A percentile compares a stretch with the other conserved stretches of the same genome.
These are phyloP conservation scores for Arrhamphus sclerolepis DNA, from an alignment of 2,797 vertebrate genomes.

Conservation along the genomic window DNA sequence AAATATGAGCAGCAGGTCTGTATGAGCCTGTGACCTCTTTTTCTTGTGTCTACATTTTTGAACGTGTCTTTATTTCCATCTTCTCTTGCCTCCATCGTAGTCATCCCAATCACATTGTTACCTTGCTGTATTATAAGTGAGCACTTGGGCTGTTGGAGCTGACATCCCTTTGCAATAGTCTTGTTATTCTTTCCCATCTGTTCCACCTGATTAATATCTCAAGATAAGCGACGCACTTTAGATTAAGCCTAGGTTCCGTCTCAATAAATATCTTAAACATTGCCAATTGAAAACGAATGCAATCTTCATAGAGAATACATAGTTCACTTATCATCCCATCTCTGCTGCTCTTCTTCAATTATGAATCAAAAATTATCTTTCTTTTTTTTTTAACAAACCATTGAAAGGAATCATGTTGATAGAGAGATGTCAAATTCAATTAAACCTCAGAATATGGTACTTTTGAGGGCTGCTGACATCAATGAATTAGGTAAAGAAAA, in stretches of 20 bases:
- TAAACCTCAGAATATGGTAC: slow-evolving; percentile 35
- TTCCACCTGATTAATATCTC: slow-evolving; percentile 56
- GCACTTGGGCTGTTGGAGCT: slow-evolving; percentile 25
- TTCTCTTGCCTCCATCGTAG: slow-evolving; percentile 10
- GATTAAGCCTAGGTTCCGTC: slow-evolving; percentile 50
- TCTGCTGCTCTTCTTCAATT: slow-evolving; percentile 46
- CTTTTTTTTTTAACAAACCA: slow-evolving; percentile 52
- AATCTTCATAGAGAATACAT: slow-evolving; percentile 41
- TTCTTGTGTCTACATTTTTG: slow-evolving; percentile 14
- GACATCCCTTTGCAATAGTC: slow-evolving; percentile 38
- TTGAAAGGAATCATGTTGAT: slow-evolving; percentile 52
- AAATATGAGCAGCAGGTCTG: slow-evolving; percentile 90
- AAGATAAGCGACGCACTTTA: slow-evolving; percentile 57
- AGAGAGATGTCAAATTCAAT: slow-evolving; percentile 48
- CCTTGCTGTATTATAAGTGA: slow-evolving; percentile 34
- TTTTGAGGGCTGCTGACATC: slow-evolving; percentile 27
- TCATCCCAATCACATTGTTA: slow-evolving; percentile 24
- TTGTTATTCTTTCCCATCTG: slow-evolving; percentile 62
- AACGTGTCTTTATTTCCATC: background rate
- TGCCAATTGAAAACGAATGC: slow-evolving; percentile 54
- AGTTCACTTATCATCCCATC: slow-evolving; percentile 45
- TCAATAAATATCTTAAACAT: slow-evolving; percentile 54
- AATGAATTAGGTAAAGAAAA: background rate
- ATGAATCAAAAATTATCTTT: slow-evolving; percentile 49
- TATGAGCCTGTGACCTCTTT: slow-evolving; percentile 27